These are phyloP conservation scores for Tor tambroides DNA, from an alignment of 2,113 vertebrate species.

Conservation along the genomic window DNA sequence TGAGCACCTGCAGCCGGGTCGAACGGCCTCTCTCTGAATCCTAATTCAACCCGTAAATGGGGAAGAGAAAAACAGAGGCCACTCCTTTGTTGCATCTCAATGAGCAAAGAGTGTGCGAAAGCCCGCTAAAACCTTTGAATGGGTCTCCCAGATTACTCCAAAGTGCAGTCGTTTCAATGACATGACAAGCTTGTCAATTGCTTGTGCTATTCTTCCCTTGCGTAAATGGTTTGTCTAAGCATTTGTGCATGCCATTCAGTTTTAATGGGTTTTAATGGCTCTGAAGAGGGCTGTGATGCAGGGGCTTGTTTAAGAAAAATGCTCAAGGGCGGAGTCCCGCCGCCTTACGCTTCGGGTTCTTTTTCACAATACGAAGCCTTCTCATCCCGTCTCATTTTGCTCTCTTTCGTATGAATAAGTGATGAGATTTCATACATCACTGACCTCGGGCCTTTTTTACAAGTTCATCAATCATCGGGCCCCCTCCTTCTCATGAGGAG, in stretches of 20 bases:
- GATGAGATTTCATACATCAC: constrained; percentile 61
- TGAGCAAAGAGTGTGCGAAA: background rate
- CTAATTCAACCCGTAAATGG: constrained; percentile 41
- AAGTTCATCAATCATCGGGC: constrained; percentile 61
- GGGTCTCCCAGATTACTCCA: constrained; percentile 46
- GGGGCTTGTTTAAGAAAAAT: constrained; percentile 56
- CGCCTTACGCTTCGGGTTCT: constrained; percentile 37
- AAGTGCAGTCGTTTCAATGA: constrained; percentile 44
- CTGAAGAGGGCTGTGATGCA: constrained; percentile 54
- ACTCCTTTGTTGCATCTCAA: constrained; percentile 23
- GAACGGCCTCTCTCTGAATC: constrained; percentile 31
- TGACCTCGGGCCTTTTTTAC: constrained; percentile 52
- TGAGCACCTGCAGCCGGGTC: constrained; percentile 31
- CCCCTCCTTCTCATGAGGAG: constrained; percentile 35
- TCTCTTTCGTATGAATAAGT: constrained; percentile 53
- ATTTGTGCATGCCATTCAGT: constrained; percentile 42
- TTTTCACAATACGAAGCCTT: background rate
- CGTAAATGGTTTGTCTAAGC: constrained; percentile 43
- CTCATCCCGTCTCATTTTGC: constrained; percentile 23
- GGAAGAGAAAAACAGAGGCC: constrained; percentile 35
- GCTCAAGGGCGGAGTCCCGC: constrained; percentile 53
- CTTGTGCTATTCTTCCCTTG: constrained; percentile 32
- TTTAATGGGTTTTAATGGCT: constrained; percentile 61
- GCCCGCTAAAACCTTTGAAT: constrained; percentile 19
- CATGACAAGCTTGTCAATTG: constrained; percentile 47